These are phyloP conservation scores for Mixornis gularis DNA, from an alignment of 2,113 vertebrate species.

Conservation along the genomic window DNA sequence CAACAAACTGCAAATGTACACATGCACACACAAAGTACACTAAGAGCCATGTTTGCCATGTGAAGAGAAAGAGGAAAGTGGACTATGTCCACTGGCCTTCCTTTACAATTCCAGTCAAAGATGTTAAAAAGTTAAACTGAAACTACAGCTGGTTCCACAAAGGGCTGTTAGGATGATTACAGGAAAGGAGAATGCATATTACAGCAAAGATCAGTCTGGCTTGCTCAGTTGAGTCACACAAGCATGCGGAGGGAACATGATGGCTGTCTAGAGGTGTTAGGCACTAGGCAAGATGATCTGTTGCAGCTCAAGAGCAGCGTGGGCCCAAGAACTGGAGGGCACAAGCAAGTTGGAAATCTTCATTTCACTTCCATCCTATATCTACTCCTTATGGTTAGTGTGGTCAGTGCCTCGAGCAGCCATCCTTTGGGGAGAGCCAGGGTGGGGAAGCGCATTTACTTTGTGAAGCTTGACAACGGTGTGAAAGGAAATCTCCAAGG, in stretches of 20 bases:
- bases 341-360: neutral
- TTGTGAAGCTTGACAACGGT: slow-evolving; percentile 54
- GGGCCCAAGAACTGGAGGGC: neutral
- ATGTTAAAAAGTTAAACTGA: slow-evolving; percentile 34
- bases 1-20: neutral
- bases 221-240: neutral
- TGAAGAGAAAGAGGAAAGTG: neutral
- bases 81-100: neutral
- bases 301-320: neutral
- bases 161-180: slow-evolving; percentile 31
- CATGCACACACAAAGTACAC: neutral
- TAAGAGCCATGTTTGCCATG: neutral
- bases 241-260: neutral
- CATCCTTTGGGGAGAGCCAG: neutral
- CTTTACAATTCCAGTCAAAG: neutral
- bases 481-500: slow-evolving; percentile 58
- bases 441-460: slow-evolving; percentile 32
- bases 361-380: neutral
- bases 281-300: neutral
- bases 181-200: neutral
- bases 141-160: neutral
- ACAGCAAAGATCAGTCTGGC: neutral
- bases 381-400: slow-evolving; percentile 40
- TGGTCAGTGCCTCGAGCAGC: neutral
- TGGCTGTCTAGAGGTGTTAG: neutral